Evolutionary conservation across 2,888 invertebrate species (phyloP).

Genomic region (Dasysyrphus albostriatus): DNA sequence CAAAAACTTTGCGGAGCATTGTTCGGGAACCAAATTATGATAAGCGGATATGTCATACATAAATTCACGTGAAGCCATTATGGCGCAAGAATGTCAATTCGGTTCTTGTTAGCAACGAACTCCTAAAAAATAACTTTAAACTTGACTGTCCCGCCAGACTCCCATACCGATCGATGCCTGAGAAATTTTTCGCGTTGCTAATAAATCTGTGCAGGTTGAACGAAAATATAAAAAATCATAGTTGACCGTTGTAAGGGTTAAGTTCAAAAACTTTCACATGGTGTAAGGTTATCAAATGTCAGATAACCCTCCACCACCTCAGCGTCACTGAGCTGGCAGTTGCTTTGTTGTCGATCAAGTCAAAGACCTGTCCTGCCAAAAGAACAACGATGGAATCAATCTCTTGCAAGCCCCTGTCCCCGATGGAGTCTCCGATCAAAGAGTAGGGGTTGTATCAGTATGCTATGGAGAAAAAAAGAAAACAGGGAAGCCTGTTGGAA

Average conservation of each 20-base stretch:
- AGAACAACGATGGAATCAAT: constrained; percentile 71
- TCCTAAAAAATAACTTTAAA: constrained; percentile 24
- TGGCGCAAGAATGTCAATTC: constrained; percentile 70
- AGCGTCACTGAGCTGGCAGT: constrained; percentile 15
- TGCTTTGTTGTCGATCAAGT: constrained; percentile 66
- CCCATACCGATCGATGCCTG: constrained; percentile 64
- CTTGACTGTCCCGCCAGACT: constrained; percentile 13
- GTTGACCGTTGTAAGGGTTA: constrained; percentile 55
- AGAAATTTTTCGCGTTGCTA: constrained; percentile 65
- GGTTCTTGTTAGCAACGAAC: constrained; percentile 39
- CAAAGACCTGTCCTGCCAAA: constrained; percentile 73
- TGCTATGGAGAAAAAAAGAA: constrained; percentile 34
- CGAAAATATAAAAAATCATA: constrained; percentile 28
- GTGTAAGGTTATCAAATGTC: constrained; percentile 74
- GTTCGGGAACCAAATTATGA: constrained; percentile 72
- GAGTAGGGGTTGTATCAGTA: constrained; percentile 47
- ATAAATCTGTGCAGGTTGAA: constrained; percentile 67
- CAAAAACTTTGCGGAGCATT: constrained; percentile 59
- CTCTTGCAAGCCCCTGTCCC: constrained; percentile 39
- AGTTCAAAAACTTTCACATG: constrained; percentile 76
- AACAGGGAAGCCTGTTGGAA: constrained; percentile 67
- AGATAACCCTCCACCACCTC: constrained; percentile 38
- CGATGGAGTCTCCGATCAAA: constrained; percentile 50
- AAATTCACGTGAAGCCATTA: constrained; percentile 67
- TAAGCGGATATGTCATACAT: constrained; percentile 75